Conservation (phyloP, 2,113 vertebrate species). For the Trogon surrucura region DNA sequence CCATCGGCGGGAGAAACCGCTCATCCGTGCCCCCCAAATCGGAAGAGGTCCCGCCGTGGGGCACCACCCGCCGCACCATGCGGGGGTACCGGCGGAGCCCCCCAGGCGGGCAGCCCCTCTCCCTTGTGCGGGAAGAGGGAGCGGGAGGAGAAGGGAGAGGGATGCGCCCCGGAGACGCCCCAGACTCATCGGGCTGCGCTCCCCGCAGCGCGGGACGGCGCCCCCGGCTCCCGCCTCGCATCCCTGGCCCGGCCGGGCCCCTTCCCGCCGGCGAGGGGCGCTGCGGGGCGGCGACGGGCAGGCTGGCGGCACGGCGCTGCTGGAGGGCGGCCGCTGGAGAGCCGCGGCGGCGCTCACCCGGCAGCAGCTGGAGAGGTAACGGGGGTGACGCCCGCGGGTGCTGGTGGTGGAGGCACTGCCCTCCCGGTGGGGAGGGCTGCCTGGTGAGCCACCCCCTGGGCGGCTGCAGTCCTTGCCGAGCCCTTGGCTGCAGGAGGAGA, state of each 20-base stretch:
- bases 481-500: not conserved
- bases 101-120: not conserved
- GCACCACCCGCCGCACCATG: no score
- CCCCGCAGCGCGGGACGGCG: not conserved
- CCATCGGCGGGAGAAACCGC: rapidly evolving
- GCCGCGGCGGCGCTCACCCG: not conserved
- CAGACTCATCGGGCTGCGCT: not conserved
- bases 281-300: not conserved
- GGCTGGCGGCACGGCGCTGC: not conserved
- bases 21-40: no score
- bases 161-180: not conserved
- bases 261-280: not conserved
- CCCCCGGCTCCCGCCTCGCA: not conserved
- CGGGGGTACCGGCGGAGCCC: not conserved
- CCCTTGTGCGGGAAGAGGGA: not conserved
- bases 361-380: not conserved
- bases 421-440: not conserved
- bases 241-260: not conserved
- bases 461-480: not conserved
- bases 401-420: not conserved
- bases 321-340: not conserved
- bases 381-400: not conserved
- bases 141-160: no score
- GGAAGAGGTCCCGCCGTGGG: no score
- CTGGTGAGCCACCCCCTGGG: not conserved